phyloP scores from a whole-genome alignment of 2,797 vertebrate species.

The Crenichthys baileyi region DNA sequence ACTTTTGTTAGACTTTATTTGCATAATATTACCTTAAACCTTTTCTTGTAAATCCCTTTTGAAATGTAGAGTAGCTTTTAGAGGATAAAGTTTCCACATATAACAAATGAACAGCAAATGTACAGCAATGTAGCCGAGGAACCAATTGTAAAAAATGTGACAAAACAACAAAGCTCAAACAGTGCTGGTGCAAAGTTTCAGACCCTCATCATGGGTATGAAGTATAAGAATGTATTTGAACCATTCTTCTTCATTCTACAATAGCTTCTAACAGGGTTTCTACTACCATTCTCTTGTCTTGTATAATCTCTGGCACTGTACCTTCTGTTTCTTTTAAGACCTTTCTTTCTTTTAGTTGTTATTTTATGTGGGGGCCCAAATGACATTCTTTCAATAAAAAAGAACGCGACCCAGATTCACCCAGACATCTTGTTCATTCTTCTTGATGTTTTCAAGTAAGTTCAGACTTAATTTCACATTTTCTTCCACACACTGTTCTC shows the following conservation, averaged over 20 bases:
- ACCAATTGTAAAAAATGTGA: background rate
- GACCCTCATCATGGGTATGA: background rate
- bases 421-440: slow-evolving; percentile 87
- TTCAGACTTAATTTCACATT: slow-evolving; percentile 13
- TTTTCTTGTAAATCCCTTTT: background rate
- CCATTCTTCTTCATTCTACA: background rate
- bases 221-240: background rate
- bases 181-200: background rate
- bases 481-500: background rate
- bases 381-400: slow-evolving; percentile 70
- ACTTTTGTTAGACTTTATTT: background rate
- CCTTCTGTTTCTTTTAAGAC: background rate
- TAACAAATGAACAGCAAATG: too few species aligned
- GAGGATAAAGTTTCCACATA: too few species aligned
- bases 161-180: background rate
- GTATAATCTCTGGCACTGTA: background rate
- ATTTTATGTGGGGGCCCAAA: slow-evolving; percentile 85
- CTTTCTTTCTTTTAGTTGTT: slow-evolving; percentile 82
- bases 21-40: background rate
- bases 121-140: background rate
- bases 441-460: slow-evolving; percentile 94
- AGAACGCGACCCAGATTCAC: slow-evolving; percentile 28
- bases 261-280: too few species aligned
- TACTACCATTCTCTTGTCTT: too few species aligned
- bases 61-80: too few species aligned